These are phyloP conservation scores for Morus bassanus DNA, from an alignment of 2,797 vertebrate genomes.

Conservation along the genomic window DNA sequence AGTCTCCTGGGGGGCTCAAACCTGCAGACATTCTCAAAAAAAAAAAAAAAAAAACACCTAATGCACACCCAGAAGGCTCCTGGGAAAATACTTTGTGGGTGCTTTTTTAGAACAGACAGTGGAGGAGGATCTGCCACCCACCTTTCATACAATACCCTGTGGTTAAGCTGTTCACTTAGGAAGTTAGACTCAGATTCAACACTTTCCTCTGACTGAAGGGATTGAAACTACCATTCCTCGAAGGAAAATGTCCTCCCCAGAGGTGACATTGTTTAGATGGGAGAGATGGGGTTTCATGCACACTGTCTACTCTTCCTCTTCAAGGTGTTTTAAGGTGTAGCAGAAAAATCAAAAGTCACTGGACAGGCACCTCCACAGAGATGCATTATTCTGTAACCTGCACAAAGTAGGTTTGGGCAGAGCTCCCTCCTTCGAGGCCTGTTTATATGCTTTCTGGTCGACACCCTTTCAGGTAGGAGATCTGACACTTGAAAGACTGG, in stretches of 20 bases:
- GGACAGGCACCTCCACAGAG: not conserved
- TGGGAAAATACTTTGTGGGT: conserved; percentile 24
- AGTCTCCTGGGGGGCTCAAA: conserved; percentile 45
- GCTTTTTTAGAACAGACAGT: conserved; percentile 28
- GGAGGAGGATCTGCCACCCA: conserved; percentile 45
- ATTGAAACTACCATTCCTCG: not conserved
- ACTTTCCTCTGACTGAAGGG: not conserved
- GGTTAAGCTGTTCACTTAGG: not conserved
- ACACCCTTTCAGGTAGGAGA: not conserved
- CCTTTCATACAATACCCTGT: not conserved
- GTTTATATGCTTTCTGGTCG: not conserved
- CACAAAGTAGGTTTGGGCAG: not conserved
- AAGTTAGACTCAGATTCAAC: not conserved
- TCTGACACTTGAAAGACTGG: not conserved
- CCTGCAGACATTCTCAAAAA: not conserved
- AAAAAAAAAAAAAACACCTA: not conserved
- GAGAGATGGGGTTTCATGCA: not conserved
- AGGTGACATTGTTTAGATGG: not conserved
- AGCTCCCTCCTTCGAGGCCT: not conserved
- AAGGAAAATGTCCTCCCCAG: not conserved
- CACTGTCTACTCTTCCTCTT: not conserved
- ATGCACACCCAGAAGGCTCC: conserved; percentile 10
- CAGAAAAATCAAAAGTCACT: not conserved
- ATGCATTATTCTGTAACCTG: not conserved
- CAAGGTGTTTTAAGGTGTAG: not conserved